Percentiles rank a stretch among this genome's conserved stretches.
Conservation (phyloP, 2,888 invertebrate genomes). For the Erannis defoliaria region DNA sequence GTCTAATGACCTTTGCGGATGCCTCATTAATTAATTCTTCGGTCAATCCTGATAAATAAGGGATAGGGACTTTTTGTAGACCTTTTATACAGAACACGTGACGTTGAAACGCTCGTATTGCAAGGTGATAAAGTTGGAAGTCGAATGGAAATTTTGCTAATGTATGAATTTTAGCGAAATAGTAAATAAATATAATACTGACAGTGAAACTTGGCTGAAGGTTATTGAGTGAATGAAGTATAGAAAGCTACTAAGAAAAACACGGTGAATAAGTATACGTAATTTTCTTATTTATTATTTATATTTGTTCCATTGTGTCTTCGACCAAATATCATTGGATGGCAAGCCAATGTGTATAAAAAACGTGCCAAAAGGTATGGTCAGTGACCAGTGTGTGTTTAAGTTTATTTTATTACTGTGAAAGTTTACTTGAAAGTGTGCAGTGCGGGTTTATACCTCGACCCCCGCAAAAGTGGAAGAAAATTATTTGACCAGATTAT, state of each 20-base stretch:
- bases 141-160: not conserved
- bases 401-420: too few relatives aligned
- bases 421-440: too few relatives aligned
- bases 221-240: not conserved
- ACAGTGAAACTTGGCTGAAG: constrained; percentile 23
- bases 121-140: not conserved
- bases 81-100: constrained; percentile 7
- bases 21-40: constrained; percentile 72
- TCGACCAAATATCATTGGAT: too few relatives aligned
- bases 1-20: constrained; percentile 61
- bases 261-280: not conserved
- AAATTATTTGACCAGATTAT: too few relatives aligned
- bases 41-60: constrained; percentile 68
- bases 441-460: too few relatives aligned
- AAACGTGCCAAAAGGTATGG: too few relatives aligned
- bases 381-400: too few relatives aligned
- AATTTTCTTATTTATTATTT: too few relatives aligned
- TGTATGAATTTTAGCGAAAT: constrained; percentile 24
- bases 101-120: constrained; percentile 1
- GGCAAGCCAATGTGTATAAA: too few relatives aligned
- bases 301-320: too few relatives aligned
- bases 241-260: not conserved
- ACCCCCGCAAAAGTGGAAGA: too few relatives aligned
- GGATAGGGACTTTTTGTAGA: constrained; percentile 39
- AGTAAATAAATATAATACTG: constrained; percentile 26